These are phyloP conservation scores for Monoplex corrugatus DNA, from an alignment of 2,888 invertebrate genomes.

Conservation along the genomic window DNA sequence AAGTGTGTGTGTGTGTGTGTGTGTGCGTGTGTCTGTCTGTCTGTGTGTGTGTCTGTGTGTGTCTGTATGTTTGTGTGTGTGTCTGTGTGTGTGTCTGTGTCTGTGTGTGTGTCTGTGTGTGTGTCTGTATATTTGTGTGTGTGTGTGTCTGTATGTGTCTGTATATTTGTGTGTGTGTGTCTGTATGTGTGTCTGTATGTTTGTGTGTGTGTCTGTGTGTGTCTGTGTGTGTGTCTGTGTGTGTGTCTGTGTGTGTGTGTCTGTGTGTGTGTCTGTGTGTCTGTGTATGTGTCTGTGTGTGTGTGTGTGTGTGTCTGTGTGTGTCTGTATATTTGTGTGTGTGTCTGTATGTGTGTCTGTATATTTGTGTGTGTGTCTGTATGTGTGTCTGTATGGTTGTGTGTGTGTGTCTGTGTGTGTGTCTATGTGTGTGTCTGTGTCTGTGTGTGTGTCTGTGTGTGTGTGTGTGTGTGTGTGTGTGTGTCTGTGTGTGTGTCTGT, in stretches of 20 bases:
- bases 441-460: background rate
- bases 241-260: background rate
- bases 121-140: background rate
- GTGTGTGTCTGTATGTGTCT: background rate
- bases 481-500: background rate
- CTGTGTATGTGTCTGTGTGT: background rate
- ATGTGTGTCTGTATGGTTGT: background rate
- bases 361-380: no score
- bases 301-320: constrained; percentile 1
- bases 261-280: background rate
- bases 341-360: background rate
- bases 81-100: background rate
- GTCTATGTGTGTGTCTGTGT: background rate
- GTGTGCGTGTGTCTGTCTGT: background rate
- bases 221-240: background rate
- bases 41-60: no score
- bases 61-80: background rate
- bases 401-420: background rate
- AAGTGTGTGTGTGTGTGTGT: background rate
- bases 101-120: background rate
- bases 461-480: constrained; percentile 2
- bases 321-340: background rate
- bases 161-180: background rate
- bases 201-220: background rate
- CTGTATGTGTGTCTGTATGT: background rate